phyloP scores from a whole-genome alignment of 2,888 invertebrate genomes.

The Hirudinaria manillensis region DNA sequence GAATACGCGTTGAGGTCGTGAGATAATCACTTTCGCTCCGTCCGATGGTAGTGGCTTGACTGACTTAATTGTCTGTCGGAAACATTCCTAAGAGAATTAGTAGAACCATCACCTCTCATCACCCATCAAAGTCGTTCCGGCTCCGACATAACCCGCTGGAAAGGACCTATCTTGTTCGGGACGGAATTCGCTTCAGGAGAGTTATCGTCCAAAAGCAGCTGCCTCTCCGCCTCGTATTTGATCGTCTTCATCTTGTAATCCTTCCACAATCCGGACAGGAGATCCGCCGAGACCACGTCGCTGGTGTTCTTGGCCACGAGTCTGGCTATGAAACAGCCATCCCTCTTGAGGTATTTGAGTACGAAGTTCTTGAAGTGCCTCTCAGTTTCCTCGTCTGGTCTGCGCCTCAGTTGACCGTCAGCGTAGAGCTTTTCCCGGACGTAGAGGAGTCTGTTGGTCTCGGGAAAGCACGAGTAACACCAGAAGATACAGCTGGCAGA shows the following conservation, averaged over 20 bases:
- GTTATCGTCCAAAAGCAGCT: neutral
- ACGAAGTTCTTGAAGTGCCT: slow-evolving; percentile 35
- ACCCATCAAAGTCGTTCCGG: too few species aligned
- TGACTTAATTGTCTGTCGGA: too few species aligned
- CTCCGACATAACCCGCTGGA: too few species aligned
- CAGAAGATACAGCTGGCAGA: slow-evolving; percentile 39
- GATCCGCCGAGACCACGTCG: slow-evolving; percentile 40
- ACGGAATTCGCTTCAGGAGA: too few species aligned
- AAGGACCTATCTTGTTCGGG: too few species aligned
- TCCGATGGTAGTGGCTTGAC: too few species aligned
- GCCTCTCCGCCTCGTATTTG: neutral
- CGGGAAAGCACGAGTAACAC: slow-evolving; percentile 22
- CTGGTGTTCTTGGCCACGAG: slow-evolving; percentile 41
- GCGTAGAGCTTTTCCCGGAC: slow-evolving; percentile 33
- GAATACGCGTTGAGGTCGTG: too few species aligned
- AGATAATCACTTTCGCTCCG: too few species aligned
- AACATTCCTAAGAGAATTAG: too few species aligned
- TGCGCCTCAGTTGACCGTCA: slow-evolving; percentile 20
- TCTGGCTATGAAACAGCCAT: slow-evolving; percentile 40
- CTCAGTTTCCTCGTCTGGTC: slow-evolving; percentile 25
- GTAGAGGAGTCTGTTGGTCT: neutral
- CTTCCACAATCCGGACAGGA: slow-evolving; percentile 39
- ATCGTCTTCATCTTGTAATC: slow-evolving; percentile 32
- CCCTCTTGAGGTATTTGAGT: slow-evolving; percentile 36
- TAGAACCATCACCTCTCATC: too few species aligned